Evolutionary conservation across 2,797 vertebrate species (phyloP), one percentile per base, ranked within the genome.

Genomic region (Phyllotis vaccarum): DNA sequence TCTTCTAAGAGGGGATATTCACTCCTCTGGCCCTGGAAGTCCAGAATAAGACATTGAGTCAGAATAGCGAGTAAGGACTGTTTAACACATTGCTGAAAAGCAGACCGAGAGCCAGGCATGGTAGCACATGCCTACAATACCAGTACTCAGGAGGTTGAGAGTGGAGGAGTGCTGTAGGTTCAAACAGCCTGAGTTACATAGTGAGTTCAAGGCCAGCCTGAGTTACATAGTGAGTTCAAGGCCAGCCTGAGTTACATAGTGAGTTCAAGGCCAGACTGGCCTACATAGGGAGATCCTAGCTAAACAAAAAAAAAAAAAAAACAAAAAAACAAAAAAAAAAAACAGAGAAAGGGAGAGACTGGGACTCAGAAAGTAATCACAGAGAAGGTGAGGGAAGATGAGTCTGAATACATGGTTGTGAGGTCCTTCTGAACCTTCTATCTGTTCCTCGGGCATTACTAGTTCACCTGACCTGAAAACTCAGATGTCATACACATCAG

Each of bases 51-150:
- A 62, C 43, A 29, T 4, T 29, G 46, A 90, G n/a, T 66, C 8
- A 70, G 52, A n/a, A 27, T 88, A 40, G 43, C 66, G 43, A 74
- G 34, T 78, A 80, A 92, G 24, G 46, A 46, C 16, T 49, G 27
- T 62, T 54, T 76, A 29, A 82, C 21, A n/a, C n/a, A 56, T 86
- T 97, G 86, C 52, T 85, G 60, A 94, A 83, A 7, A 90, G 31
- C 58, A 93, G 49, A 16, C 3, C 1, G 56, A 89, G 31, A 64
- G 21, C 54, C 70, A 76, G 31, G 40, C 2, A 8, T 62, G 12
- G 29, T 8, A 6, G 27, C 22, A 27, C 13, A 19, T 54, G 7
- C 86, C 68, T 74, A 22, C 5, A 40, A 72, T 13, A 34, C 12
- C 82, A 66, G 43, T 62, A 29, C 49, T 14, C 2, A 46, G 60